Base-by-base conservation (phyloP, 2,113 vertebrate genomes). In the Tachuris rubrigastra region DNA sequence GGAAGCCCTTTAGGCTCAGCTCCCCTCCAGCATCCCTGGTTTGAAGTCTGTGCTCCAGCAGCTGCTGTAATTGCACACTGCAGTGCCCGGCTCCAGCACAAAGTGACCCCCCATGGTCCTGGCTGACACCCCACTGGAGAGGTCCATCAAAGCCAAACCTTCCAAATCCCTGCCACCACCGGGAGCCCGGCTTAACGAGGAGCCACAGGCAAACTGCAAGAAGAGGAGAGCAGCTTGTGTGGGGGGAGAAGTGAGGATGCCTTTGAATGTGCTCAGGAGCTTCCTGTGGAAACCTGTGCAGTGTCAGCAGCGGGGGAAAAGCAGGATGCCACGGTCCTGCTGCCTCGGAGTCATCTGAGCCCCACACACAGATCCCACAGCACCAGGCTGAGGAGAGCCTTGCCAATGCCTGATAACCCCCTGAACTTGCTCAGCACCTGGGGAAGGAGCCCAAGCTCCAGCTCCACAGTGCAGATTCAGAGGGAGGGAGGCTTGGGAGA, bases 1-100 rank as follows among this genome's bases (percentile, higher is more conserved):
- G 72, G 72, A 12, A 94, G 65, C 30, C 20, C 69, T 82, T 76
- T 24, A 24, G 39, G 12, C 75, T 82, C 52, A 39, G 47, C 46
- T 65, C 47, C 31, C 55, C 69, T 52, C 59, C 62, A 85, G 55
- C 33, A 39, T 9, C 63, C 28, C 42, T 2, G 6, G 69, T 87
- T 89, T 93, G 85, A 93, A 89, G 80, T 39, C 62, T 67, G 90
- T 22, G 9, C 91, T 85, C 87, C 84, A 69, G 76, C 92, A 93
- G 80, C 67, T 3, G 4, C 80, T 50, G 53, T 74, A 88, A 96
- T 95, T 91, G 77, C 4, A 1, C 80, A 66, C 74, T 20, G 5
- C 28, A 1, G 84, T 85, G 71, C 80, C 75, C 3, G 1, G 46
- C 56, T 72, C 39, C 21, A 14, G 71, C 78, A 89, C 84, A 89